Evolutionary conservation across 2,797 vertebrate genomes (phyloP).

Genomic region (Apodemus agrarius): DNA sequence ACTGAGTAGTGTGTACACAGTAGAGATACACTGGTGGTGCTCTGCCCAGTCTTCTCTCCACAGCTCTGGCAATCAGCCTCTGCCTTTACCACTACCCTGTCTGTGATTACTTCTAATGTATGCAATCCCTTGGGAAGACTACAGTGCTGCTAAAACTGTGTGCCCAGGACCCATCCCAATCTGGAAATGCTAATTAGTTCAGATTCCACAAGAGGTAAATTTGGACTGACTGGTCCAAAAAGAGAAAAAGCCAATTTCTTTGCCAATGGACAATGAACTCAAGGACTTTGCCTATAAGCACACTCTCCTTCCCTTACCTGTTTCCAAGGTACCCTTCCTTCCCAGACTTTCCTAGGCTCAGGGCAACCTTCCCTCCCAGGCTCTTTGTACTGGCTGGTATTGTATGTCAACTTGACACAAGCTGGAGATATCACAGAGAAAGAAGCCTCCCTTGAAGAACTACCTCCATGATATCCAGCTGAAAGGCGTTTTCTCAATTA

Average conservation of each 20-base stretch:
- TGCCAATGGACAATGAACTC: not conserved
- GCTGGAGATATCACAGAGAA: no score
- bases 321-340: not conserved
- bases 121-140: not conserved
- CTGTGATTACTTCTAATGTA: not conserved
- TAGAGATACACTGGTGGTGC: not conserved
- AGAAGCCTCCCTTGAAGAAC: no score
- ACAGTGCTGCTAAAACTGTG: not conserved
- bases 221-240: not conserved
- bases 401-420: no score
- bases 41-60: not conserved
- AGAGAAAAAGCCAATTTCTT: not conserved
- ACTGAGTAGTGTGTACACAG: not conserved
- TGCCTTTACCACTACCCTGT: fast-evolving
- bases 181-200: not conserved
- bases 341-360: not conserved
- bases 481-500: no score
- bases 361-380: no score
- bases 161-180: not conserved
- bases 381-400: no score
- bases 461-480: no score
- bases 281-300: not conserved
- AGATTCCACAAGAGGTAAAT: not conserved
- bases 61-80: not conserved
- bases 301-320: no score